Percentiles rank a stretch among this genome's conserved stretches.
phyloP scores from a whole-genome alignment of 2,888 invertebrate species.

The Tenthredo distinguenda region DNA sequence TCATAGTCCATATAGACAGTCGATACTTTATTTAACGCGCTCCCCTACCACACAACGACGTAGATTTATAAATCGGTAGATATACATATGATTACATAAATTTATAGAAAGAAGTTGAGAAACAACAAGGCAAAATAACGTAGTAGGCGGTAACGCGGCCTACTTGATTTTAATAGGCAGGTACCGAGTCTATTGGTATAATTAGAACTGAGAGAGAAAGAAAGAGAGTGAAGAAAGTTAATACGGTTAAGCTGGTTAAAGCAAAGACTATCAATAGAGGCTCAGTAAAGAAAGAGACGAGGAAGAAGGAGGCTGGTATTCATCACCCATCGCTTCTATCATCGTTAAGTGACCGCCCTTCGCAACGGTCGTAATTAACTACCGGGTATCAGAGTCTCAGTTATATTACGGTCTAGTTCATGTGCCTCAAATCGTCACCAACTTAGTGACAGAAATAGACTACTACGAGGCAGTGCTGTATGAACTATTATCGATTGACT shows the following conservation, averaged over 20 bases:
- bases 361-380: slow-evolving; percentile 47
- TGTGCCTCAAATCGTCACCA: slow-evolving; percentile 3
- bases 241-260: slow-evolving; percentile 37
- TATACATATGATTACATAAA: slow-evolving; percentile 42
- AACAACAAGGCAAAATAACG: slow-evolving; percentile 48
- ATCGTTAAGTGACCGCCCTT: slow-evolving; percentile 49
- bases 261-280: slow-evolving; percentile 33
- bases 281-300: slow-evolving; percentile 26
- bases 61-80: slow-evolving; percentile 37
- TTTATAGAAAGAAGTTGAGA: slow-evolving; percentile 44
- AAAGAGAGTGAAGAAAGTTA: slow-evolving; percentile 1
- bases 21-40: slow-evolving; percentile 13
- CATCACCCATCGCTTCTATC: slow-evolving; percentile 50
- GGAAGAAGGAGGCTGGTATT: slow-evolving; percentile 25
- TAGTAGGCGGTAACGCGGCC: slow-evolving; percentile 40
- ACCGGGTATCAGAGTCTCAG: slow-evolving; percentile 29
- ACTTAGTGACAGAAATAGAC: slow-evolving; percentile 6
- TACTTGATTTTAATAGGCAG: slow-evolving; percentile 50
- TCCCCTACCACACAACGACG: slow-evolving; percentile 14
- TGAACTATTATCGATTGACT: not conserved
- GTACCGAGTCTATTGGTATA: slow-evolving; percentile 44
- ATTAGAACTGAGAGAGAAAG: slow-evolving; percentile 42
- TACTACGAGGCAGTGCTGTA: not conserved
- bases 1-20: slow-evolving; percentile 32
- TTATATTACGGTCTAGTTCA: slow-evolving; percentile 40